Conservation (phyloP, 2,888 invertebrate genomes). For the Hyposoter dolosus region DNA sequence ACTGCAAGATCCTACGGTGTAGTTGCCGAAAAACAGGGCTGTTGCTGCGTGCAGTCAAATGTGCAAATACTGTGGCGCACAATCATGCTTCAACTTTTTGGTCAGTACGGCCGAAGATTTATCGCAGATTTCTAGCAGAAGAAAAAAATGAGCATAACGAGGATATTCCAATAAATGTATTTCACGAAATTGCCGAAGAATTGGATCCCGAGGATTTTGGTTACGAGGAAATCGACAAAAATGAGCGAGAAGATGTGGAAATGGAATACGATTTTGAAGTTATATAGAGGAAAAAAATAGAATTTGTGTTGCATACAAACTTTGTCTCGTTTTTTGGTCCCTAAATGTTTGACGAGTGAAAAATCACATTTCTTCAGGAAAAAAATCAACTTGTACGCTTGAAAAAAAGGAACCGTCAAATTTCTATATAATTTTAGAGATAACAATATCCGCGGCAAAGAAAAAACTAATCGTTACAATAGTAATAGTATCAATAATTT, state of each 20-base stretch:
- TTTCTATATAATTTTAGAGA: no score
- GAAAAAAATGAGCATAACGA: constrained; percentile 11
- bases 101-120: not conserved
- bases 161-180: constrained; percentile 22
- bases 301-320: not conserved
- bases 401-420: no score
- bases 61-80: constrained; percentile 18
- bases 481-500: not conserved
- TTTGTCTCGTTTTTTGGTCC: not conserved
- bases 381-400: no score
- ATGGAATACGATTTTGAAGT: constrained; percentile 5
- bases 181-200: not conserved
- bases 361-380: no score
- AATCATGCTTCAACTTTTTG: constrained; percentile 9
- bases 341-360: not conserved
- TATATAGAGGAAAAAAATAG: constrained; percentile 7
- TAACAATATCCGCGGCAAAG: not conserved
- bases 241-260: not conserved
- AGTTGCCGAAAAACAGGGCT: no score
- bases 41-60: constrained; percentile 13
- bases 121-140: not conserved
- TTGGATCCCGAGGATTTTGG: constrained; percentile 5
- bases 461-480: not conserved
- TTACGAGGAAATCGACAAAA: not conserved
- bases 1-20: not conserved